Conservation (phyloP, 2,113 vertebrate species). For the Thamnophis sirtalis region DNA sequence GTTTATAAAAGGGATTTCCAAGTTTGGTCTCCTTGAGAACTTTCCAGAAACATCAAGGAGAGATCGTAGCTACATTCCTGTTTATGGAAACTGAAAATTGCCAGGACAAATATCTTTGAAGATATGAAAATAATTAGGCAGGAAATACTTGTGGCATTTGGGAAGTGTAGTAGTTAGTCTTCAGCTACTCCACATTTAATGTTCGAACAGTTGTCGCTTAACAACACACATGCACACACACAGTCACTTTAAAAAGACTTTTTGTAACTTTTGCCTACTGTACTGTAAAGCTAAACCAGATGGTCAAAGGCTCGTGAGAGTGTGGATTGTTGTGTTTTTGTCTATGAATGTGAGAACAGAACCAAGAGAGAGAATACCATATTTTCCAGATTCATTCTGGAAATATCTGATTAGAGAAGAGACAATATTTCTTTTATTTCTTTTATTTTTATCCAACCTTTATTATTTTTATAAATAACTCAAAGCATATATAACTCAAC, state of each 20-base stretch:
- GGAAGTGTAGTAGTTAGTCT: background rate
- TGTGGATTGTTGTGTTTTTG: background rate
- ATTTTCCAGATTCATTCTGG: background rate
- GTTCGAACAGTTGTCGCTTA: background rate
- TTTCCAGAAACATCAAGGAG: conserved; percentile 12
- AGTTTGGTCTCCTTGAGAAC: background rate
- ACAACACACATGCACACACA: background rate
- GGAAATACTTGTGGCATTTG: background rate
- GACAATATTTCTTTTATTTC: background rate
- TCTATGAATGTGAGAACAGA: background rate
- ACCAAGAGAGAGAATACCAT: background rate
- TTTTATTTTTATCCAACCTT: background rate
- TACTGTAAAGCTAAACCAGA: background rate
- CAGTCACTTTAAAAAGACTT: background rate
- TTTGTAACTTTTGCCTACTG: background rate
- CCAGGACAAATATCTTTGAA: conserved; percentile 21
- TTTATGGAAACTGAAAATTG: conserved; percentile 13
- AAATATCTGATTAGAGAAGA: background rate
- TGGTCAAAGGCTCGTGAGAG: no score
- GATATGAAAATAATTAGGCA: background rate
- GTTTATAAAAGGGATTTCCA: conserved; percentile 1
- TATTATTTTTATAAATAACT: background rate
- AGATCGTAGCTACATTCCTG: background rate
- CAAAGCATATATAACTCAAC: background rate
- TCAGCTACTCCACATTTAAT: background rate